phyloP scores from a whole-genome alignment of 2,888 invertebrate genomes.

The Cacoxenus indagator region DNA sequence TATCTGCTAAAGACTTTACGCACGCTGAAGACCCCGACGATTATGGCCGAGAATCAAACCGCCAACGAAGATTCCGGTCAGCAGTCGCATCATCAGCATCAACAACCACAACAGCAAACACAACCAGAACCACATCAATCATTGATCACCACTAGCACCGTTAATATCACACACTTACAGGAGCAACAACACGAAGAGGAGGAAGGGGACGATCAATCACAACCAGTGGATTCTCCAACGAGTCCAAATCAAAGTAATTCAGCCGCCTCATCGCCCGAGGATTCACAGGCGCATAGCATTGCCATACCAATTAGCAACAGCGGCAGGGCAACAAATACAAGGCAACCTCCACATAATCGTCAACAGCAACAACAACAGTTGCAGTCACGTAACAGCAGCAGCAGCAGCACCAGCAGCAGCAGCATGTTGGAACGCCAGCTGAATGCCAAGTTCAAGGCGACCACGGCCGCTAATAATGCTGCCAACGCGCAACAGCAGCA shows the following conservation, averaged over 20 bases:
- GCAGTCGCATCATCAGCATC: constrained; percentile 62
- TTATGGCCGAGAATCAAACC: constrained; percentile 70
- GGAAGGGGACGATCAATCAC: constrained; percentile 12
- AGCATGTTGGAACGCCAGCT: constrained; percentile 66
- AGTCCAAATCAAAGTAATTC: constrained; percentile 51
- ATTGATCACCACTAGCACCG: constrained; percentile 44
- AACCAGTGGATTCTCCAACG: constrained; percentile 43
- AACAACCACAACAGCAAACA: constrained; percentile 43
- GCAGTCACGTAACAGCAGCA: constrained; percentile 38
- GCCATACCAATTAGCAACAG: constrained; percentile 38
- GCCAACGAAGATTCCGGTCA: constrained; percentile 70
- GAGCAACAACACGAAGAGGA: constrained; percentile 34
- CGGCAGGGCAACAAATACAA: constrained; percentile 39
- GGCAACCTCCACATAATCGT: constrained; percentile 37
- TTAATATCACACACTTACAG: constrained; percentile 36
- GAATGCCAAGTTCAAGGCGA: constrained; percentile 57
- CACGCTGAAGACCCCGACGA: constrained; percentile 68
- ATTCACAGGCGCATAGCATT: constrained; percentile 56
- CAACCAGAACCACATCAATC: constrained; percentile 40
- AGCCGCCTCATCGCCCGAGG: constrained; percentile 63
- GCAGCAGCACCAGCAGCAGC: constrained; percentile 49
- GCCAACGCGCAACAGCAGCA: constrained; percentile 34
- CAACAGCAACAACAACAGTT: constrained; percentile 32
- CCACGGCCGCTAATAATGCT: constrained; percentile 37
- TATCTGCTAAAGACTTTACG: constrained; percentile 68